A percentile compares a stretch with the other conserved stretches of the same genome.
These are phyloP conservation scores for Muntiacus reevesi DNA, from an alignment of 2,113 vertebrate species.

Conservation along the genomic window DNA sequence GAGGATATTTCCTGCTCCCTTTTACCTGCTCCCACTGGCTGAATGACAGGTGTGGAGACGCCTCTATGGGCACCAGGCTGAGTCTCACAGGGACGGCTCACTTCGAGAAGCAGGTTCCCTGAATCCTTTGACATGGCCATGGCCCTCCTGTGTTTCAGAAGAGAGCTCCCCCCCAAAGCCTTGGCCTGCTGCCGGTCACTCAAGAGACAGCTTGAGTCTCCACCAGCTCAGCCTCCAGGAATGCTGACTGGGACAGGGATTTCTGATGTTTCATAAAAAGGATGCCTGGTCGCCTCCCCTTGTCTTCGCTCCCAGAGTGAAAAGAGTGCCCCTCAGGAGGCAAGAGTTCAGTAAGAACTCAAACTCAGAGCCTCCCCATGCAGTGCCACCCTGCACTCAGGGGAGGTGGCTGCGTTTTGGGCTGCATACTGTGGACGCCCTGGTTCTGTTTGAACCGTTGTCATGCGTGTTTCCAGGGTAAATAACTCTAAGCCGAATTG, in stretches of 20 bases:
- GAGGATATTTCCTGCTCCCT: not conserved
- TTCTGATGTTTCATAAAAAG: not conserved
- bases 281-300: not conserved
- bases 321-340: not conserved
- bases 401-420: not conserved
- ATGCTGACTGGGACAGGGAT: not conserved
- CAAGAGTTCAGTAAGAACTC: not conserved
- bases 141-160: not conserved
- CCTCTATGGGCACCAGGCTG: not conserved
- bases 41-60: not conserved
- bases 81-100: not conserved
- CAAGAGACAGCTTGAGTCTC: not conserved
- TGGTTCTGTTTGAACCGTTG: not conserved
- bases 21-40: accelerated
- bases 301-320: not conserved
- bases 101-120: not conserved
- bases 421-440: not conserved
- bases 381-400: not conserved
- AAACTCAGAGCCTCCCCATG: not conserved
- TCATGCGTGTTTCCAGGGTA: not conserved
- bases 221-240: not conserved
- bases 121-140: not conserved
- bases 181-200: not conserved
- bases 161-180: not conserved
- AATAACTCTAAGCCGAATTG: not conserved